Percentiles rank a stretch among this genome's conserved stretches.
These are phyloP conservation scores for Chaetops frenatus DNA, from an alignment of 2,113 vertebrate genomes.

Conservation along the genomic window DNA sequence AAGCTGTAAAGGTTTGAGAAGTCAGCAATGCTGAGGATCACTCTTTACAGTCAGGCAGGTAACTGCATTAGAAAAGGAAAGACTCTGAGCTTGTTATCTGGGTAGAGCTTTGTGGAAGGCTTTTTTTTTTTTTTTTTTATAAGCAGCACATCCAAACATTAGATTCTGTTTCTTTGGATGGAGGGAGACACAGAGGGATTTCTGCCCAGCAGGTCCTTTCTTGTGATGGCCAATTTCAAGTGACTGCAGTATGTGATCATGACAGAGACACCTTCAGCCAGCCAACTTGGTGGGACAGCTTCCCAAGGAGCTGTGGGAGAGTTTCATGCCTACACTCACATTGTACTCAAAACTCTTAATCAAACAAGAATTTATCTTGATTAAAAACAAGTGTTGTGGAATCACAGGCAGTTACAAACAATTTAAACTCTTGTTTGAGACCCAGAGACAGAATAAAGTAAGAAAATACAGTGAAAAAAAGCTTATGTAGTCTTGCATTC, in stretches of 20 bases:
- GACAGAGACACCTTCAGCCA: neutral
- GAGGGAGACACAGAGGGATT: neutral
- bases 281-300: neutral
- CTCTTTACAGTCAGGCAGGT: neutral
- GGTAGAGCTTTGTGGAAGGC: neutral
- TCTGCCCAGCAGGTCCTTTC: neutral
- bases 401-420: conserved; percentile 21
- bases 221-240: neutral
- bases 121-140: neutral
- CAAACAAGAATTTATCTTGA: conserved; percentile 44
- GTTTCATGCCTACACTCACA: neutral
- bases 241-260: neutral
- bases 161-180: neutral
- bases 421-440: conserved; percentile 25
- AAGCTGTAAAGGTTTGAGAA: neutral
- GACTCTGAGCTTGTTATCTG: neutral
- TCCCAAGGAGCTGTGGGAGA: neutral
- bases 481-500: conserved; percentile 12
- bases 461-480: conserved; percentile 10
- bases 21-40: neutral
- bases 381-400: conserved; percentile 67
- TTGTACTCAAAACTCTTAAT: neutral
- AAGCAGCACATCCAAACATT: neutral
- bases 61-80: neutral
- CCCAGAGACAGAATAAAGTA: conserved; percentile 13